These are phyloP conservation scores for Pseudomyrmex cubaensis DNA, from an alignment of 1,140 invertebrate genomes.

Conservation along the genomic window DNA sequence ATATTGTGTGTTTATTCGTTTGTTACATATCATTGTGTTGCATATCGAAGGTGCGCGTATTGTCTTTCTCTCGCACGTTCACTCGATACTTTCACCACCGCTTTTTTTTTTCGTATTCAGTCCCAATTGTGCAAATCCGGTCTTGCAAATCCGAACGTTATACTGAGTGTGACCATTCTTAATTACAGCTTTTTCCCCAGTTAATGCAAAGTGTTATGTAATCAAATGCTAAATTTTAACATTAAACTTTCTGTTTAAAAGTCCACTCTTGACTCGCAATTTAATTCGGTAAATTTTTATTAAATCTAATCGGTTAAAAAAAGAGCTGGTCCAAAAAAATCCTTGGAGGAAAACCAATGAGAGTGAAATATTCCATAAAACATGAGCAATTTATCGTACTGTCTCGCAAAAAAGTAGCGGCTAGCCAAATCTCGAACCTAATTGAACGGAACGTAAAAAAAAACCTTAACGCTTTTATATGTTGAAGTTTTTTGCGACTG, in stretches of 20 bases:
- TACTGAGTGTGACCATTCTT: too few species aligned
- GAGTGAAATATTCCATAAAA: background rate
- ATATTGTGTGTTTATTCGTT: background rate
- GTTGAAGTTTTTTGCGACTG: background rate
- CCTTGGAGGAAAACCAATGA: background rate
- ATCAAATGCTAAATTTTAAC: background rate
- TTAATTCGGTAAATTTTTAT: background rate
- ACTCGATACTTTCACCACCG: constrained; percentile 37
- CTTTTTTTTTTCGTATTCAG: background rate
- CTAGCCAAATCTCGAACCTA: background rate
- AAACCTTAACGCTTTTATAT: too few species aligned
- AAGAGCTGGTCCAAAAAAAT: background rate
- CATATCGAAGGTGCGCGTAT: background rate
- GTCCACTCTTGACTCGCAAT: background rate
- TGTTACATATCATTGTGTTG: background rate
- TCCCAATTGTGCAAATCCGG: constrained; percentile 1
- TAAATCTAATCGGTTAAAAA: background rate
- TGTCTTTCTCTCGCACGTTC: constrained; percentile 24
- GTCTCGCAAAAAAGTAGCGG: background rate
- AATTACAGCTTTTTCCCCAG: background rate
- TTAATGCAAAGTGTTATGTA: background rate
- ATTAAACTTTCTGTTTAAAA: background rate
- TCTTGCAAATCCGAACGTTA: background rate
- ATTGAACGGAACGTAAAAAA: background rate
- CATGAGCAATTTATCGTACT: too few species aligned